Evolutionary conservation across 2,797 vertebrate species (phyloP).

Genomic region (Premnoplex brunnescens): DNA sequence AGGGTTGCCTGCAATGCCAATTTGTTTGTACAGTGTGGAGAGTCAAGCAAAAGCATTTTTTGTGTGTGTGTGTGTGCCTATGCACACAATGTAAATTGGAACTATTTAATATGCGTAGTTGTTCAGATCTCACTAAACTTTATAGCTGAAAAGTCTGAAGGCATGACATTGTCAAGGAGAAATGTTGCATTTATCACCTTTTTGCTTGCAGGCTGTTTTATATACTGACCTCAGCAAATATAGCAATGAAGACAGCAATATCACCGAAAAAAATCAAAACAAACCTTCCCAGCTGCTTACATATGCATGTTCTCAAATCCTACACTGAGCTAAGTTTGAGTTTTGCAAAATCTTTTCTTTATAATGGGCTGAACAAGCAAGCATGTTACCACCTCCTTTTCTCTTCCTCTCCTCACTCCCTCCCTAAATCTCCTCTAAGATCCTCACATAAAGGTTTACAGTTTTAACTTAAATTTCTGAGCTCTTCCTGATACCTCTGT

Average conservation of each 20-base stretch:
- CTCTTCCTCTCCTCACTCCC: neutral
- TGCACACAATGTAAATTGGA: neutral
- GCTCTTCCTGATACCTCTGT: neutral
- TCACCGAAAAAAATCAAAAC: slow-evolving; percentile 34
- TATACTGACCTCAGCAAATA: slow-evolving; percentile 35
- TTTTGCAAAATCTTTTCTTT: slow-evolving; percentile 26
- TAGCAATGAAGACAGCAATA: slow-evolving; percentile 3
- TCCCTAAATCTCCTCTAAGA: neutral
- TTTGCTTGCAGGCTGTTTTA: slow-evolving; percentile 13
- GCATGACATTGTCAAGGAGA: slow-evolving; percentile 13
- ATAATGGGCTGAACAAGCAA: slow-evolving; percentile 23
- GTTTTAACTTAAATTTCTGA: neutral
- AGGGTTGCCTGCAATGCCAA: rapidly evolving
- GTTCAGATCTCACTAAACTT: neutral
- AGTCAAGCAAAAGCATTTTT: neutral
- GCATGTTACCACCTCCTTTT: neutral
- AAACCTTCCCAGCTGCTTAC: slow-evolving; percentile 48
- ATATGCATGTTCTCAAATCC: slow-evolving; percentile 39
- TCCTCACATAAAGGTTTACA: neutral
- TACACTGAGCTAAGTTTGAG: neutral
- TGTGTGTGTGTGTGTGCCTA: neutral
- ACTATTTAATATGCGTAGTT: neutral
- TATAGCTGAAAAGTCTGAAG: neutral
- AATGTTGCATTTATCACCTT: slow-evolving; percentile 9
- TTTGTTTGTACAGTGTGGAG: neutral